phyloP scores from a whole-genome alignment of 2,888 invertebrate species.

The Patella ulyssiponensis region DNA sequence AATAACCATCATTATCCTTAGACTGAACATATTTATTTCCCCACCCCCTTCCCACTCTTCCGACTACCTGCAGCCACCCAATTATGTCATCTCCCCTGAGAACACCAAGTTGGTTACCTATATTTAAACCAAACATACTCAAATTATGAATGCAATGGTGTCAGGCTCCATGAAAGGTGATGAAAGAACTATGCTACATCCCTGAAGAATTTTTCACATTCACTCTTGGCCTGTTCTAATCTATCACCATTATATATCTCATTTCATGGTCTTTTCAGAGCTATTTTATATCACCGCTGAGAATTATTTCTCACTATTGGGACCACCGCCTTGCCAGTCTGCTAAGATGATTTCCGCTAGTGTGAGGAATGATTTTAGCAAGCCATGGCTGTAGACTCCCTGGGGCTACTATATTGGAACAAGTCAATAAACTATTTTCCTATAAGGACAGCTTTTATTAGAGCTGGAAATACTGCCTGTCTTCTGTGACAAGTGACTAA shows the following conservation, averaged over 20 bases:
- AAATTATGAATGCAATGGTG: too few relatives aligned
- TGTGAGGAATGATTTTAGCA: slow-evolving; percentile 16
- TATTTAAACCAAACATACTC: too few relatives aligned
- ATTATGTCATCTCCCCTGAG: slow-evolving; percentile 40
- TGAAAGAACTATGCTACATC: slow-evolving; percentile 34
- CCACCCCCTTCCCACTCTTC: slow-evolving; percentile 32
- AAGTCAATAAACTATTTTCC: slow-evolving; percentile 25
- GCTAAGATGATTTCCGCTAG: slow-evolving; percentile 37
- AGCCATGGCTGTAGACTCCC: slow-evolving; percentile 21
- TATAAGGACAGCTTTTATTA: slow-evolving; percentile 10
- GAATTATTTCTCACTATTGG: slow-evolving; percentile 32
- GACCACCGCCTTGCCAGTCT: slow-evolving; percentile 32
- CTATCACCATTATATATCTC: slow-evolving; percentile 56
- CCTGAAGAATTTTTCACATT: slow-evolving; percentile 41
- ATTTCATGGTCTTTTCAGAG: slow-evolving; percentile 50
- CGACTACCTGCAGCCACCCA: slow-evolving; percentile 39
- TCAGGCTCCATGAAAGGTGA: background rate
- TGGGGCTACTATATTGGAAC: slow-evolving; percentile 15
- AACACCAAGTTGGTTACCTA: background rate
- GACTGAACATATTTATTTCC: slow-evolving; percentile 38
- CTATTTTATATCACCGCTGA: slow-evolving; percentile 47
- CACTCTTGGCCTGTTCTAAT: slow-evolving; percentile 50
- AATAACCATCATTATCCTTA: background rate
- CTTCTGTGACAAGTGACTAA: slow-evolving; percentile 13
- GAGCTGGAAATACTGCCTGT: slow-evolving; percentile 1